These are phyloP conservation scores for Salvator merianae DNA, from an alignment of 2,113 vertebrate species.

Conservation along the genomic window DNA sequence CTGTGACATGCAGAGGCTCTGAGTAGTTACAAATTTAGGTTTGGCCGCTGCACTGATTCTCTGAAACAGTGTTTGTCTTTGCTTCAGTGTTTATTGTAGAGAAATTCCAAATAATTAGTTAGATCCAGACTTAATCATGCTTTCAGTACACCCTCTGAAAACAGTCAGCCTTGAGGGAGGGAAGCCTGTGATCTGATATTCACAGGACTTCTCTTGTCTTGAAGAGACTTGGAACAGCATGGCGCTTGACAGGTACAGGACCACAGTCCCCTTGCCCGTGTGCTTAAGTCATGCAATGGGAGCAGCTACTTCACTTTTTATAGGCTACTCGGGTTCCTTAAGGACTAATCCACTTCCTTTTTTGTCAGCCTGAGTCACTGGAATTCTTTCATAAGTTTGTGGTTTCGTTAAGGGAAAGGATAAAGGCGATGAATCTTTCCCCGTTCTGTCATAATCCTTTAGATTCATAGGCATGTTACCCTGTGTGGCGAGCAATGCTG, in stretches of 20 bases:
- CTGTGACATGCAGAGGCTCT: neutral
- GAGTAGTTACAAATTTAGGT: neutral
- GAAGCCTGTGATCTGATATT: neutral
- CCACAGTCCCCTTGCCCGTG: neutral
- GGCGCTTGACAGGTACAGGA: neutral
- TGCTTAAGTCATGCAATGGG: neutral
- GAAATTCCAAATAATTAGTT: conserved; percentile 1
- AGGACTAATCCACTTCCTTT: neutral
- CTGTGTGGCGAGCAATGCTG: neutral
- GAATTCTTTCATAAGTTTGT: conserved; percentile 14
- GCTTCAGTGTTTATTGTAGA: conserved; percentile 25
- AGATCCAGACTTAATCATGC: neutral
- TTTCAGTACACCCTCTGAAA: neutral
- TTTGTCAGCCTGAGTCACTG: neutral
- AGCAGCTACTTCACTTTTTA: neutral
- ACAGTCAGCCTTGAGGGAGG: neutral
- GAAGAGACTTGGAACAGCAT: neutral
- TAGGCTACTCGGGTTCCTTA: neutral
- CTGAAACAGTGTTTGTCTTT: neutral
- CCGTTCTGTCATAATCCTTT: conserved; percentile 35
- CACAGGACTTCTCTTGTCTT: too few species aligned
- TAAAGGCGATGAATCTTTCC: conserved; percentile 31
- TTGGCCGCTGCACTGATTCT: neutral
- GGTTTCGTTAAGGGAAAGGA: conserved; percentile 40
- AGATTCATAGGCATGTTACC: conserved; percentile 15